phyloP scores from a whole-genome alignment of 2,113 vertebrate genomes.

The Solea solea region DNA sequence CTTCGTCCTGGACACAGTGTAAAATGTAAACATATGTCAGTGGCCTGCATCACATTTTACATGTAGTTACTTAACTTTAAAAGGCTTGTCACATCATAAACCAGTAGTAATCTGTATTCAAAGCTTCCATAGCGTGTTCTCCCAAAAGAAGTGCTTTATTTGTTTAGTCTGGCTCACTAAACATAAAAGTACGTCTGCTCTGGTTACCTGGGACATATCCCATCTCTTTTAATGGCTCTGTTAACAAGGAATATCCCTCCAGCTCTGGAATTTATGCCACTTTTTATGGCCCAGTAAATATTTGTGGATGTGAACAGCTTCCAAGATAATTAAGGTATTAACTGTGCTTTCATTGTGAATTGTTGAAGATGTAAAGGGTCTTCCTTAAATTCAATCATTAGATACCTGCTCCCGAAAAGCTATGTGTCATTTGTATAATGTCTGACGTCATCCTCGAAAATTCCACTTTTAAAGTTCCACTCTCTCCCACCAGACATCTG shows the following conservation, averaged over 20 bases:
- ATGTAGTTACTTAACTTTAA: background rate
- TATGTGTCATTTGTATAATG: background rate
- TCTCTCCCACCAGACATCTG: background rate
- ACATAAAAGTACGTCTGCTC: slow-evolving; percentile 32
- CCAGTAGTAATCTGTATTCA: slow-evolving; percentile 7
- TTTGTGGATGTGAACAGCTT: slow-evolving; percentile 35
- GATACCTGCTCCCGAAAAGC: background rate
- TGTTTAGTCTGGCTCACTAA: slow-evolving; percentile 4
- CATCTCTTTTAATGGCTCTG: slow-evolving; percentile 13
- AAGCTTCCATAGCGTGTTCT: background rate
- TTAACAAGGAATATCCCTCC: slow-evolving; percentile 22
- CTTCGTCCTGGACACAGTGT: too few species aligned
- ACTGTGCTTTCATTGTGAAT: slow-evolving; percentile 1
- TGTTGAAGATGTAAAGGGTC: background rate
- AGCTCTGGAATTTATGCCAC: slow-evolving; percentile 8
- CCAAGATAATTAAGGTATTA: slow-evolving; percentile 26
- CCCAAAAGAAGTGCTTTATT: slow-evolving; percentile 12
- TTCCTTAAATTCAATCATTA: slow-evolving; percentile 8
- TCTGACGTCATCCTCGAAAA: background rate
- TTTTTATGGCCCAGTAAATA: slow-evolving; percentile 35
- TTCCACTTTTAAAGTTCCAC: background rate
- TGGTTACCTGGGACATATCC: slow-evolving; percentile 23
- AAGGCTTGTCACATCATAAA: slow-evolving; percentile 1
- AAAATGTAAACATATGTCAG: too few species aligned
- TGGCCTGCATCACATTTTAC: too few species aligned